phyloP scores from a whole-genome alignment of 2,797 vertebrate genomes.

The Denticeps clupeoides region DNA sequence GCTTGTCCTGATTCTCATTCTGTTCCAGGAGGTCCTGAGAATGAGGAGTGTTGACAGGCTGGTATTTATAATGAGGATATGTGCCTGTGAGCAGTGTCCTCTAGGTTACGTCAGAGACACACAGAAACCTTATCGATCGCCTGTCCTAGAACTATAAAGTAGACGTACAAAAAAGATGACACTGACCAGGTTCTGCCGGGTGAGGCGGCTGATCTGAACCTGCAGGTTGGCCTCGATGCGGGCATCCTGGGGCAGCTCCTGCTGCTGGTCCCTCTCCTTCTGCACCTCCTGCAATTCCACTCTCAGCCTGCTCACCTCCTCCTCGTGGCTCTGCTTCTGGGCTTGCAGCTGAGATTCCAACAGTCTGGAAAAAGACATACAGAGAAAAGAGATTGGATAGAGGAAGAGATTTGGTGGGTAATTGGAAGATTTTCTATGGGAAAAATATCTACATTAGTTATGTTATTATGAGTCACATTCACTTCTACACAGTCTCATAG shows the following conservation, averaged over 20 bases:
- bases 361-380: constrained; percentile 51
- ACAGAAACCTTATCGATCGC: no score
- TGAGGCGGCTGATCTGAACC: constrained; percentile 84
- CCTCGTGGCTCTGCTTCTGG: constrained; percentile 65
- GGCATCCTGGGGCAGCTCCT: constrained; percentile 79
- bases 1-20: constrained; percentile 86
- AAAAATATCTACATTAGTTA: no score
- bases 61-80: background rate
- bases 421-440: no score
- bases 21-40: constrained; percentile 83
- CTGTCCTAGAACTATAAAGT: no score
- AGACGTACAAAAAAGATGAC: no score
- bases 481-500: no score
- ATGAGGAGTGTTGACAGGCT: background rate
- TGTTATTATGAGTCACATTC: no score
- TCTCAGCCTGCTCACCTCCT: constrained; percentile 58
- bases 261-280: constrained; percentile 77
- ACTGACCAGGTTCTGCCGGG: constrained; percentile 81
- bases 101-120: background rate
- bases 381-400: background rate
- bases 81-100: background rate
- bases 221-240: constrained; percentile 80
- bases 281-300: constrained; percentile 74
- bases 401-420: background rate
- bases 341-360: constrained; percentile 78